Evolutionary conservation across 1,140 invertebrate species (phyloP), one percentile per base, ranked within the genome.

Genomic region (Ylistrum balloti): DNA sequence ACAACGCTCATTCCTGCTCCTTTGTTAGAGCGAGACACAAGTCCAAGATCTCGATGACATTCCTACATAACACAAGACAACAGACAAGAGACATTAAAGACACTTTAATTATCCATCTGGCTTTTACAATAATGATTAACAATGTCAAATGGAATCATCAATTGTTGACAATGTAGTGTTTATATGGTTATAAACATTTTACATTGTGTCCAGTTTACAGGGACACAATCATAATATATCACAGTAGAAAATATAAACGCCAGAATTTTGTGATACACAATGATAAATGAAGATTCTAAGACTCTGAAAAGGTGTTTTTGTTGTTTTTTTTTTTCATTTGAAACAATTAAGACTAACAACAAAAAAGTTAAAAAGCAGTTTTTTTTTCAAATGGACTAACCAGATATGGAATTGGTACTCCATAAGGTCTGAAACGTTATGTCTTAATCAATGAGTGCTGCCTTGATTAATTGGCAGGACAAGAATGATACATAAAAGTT

Each of bases 401-500:
- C n/a, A n/a, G n/a, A n/a, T n/a, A n/a, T n/a, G n/a, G n/a, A n/a
- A n/a, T n/a, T n/a, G n/a, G n/a, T n/a, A n/a, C n/a, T n/a, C n/a
- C n/a, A n/a, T n/a, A n/a, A n/a, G n/a, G n/a, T n/a, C 56, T 74
- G 0, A 74, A 74, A 74, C 13, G 28, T 28, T 74, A 28, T n/a
- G 3, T n/a, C 22, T 74, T 28, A 9, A 22, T 28, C 5, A 74
- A 28, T 74, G 56, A 28, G 56, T 28, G 56, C 56, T 74, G 56
- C 56, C 56, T 74, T 74, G 56, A 28, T 74, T 74, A 28, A 74
- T n/a, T 74, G 56, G 56, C 56, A 74, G 28, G 56, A 74, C 56
- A 22, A 5, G 56, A 74, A 28, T 28, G 22, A 45, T 17, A 45
- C 41, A 45, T 17, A 17, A 45, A 45, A 45, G 41, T 1, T 45